Evolutionary conservation across 1,140 invertebrate genomes (phyloP), one percentile per base, ranked within the genome.

Genomic region (Anastatus disparis): DNA sequence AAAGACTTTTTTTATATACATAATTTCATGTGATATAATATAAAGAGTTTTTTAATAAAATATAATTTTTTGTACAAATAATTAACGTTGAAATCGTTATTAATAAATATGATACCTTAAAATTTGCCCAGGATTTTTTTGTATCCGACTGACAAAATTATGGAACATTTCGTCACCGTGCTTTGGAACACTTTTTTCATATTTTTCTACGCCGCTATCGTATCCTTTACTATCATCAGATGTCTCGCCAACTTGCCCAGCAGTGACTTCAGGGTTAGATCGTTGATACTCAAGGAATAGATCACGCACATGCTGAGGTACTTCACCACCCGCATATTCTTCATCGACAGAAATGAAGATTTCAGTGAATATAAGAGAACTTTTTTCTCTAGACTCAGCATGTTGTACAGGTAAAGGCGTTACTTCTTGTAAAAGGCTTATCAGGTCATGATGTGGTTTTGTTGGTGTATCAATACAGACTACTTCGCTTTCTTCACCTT

Each of bases 91-190:
- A 65, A 70, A 66, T 67, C 48, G 63, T 42, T n/a, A 68, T 59
- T 53, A 70, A 61, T 48, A 4, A 61, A 13, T 65, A 17, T 24
- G 10, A 0, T 86, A 93, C 93, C 94, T 91, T 46, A 96, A 82
- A 73, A 95, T 88, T 80, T 96, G 95, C 29, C 91, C 90, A 27
- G 93, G 93, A 87, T 93, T 93, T n/a, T 87, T 81, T 55, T 92
- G 89, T 46, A 95, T 87, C 64, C 89, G 89, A 29, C 89, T 89
- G 1, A 92, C 75, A 76, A 96, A 95, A 71, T 92, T 89, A 82
- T 96, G 91, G 77, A 95, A 94, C 79, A 93, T 87, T 72, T 90
- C 88, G 80, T 96, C 94, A 1, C 93, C 94, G 81, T 95, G 94
- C 9, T 89, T 87, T 0, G 94, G 93, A 40, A 89, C 77, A 9